phyloP scores from a whole-genome alignment of 2,888 invertebrate genomes.

The Sympetrum striolatum region DNA sequence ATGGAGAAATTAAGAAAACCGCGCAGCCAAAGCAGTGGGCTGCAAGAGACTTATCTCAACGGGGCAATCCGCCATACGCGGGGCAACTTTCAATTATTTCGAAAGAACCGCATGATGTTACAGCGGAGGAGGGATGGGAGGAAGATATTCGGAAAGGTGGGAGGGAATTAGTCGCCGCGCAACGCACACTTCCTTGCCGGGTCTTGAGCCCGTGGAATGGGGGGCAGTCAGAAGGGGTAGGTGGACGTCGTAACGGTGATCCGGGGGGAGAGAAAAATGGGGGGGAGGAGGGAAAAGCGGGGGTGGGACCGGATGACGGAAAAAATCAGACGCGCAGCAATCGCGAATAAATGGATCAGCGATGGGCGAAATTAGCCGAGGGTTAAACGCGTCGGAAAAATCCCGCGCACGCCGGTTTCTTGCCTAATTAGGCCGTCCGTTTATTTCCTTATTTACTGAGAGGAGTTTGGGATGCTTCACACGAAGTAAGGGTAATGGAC shows the following conservation, averaged over 20 bases:
- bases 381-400: not conserved
- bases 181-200: not conserved
- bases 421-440: not conserved
- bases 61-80: not conserved
- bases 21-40: not conserved
- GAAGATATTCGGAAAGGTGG: not conserved
- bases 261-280: not conserved
- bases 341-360: not conserved
- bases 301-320: not conserved
- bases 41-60: not conserved
- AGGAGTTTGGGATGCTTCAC: not conserved
- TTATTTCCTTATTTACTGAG: not conserved
- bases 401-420: not conserved
- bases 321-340: not conserved
- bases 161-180: not conserved
- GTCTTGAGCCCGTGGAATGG: not conserved
- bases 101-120: not conserved
- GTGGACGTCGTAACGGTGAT: not conserved
- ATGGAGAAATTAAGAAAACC: not conserved
- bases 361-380: not conserved
- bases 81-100: conserved; percentile 39
- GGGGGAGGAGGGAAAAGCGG: not conserved
- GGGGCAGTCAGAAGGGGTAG: not conserved
- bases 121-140: not conserved
- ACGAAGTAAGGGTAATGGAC: not conserved